Percentiles rank a stretch among this genome's conserved stretches.
These are phyloP conservation scores for Cordilura impudica DNA, from an alignment of 2,888 invertebrate genomes.

Conservation along the genomic window DNA sequence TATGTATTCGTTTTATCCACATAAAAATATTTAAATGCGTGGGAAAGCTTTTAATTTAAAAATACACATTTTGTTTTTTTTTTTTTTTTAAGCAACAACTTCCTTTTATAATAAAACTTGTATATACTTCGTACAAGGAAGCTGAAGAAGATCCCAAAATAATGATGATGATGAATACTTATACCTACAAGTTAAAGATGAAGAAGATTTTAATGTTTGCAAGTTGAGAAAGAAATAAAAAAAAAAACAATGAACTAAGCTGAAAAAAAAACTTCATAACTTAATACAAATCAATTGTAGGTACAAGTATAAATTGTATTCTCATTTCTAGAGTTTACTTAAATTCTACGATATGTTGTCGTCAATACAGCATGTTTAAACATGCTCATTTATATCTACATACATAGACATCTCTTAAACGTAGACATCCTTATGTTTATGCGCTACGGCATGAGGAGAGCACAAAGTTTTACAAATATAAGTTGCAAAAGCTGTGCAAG, in stretches of 20 bases:
- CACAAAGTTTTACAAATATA: not conserved
- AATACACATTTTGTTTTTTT: not conserved
- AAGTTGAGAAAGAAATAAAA: not conserved
- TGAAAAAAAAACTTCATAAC: conserved; percentile 16
- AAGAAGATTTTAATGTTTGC: not conserved
- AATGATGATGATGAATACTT: conserved; percentile 29
- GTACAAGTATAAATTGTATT: not conserved
- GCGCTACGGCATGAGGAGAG: not conserved
- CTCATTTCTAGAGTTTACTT: not conserved
- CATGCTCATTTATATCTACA: not conserved
- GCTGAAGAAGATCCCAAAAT: not conserved
- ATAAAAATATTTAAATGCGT: conserved; percentile 47
- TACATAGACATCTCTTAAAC: not conserved
- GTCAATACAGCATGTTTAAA: conserved; percentile 16
- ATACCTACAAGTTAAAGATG: no score
- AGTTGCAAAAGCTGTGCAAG: not conserved
- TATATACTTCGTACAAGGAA: not conserved
- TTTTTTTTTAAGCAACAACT: conserved; percentile 34
- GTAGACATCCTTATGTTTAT: conserved; percentile 5
- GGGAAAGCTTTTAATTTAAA: conserved; percentile 61
- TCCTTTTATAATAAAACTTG: conserved; percentile 35
- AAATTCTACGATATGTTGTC: not conserved
- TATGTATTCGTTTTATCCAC: no score
- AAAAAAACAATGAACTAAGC: not conserved
- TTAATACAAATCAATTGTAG: conserved; percentile 21